Base-by-base conservation (phyloP, 2,888 invertebrate genomes). In the Torymus aiolomorphi region DNA sequence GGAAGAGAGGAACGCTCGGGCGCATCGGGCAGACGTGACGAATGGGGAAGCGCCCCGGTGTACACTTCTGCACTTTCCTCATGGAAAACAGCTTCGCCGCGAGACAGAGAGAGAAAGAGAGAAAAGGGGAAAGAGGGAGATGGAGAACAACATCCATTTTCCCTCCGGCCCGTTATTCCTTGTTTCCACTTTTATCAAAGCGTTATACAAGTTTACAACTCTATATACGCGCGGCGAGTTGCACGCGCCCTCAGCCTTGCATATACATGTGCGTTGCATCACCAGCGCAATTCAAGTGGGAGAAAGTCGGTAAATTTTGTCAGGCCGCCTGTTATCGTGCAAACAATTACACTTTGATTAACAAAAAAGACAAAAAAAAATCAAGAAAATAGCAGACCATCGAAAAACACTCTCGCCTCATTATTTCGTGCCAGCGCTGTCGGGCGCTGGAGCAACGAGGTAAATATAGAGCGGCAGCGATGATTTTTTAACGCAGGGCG, bases 401-500 rank as follows among this genome's bases (percentile, higher is more conserved):
- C 51, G 52, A 52, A 14, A 13, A 11, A 52, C 10, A 31, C 14
- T 52, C 61, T 57, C 0, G 61, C 14, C n/a, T 67, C 56, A 54
- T 62, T 66, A 76, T 42, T 18, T 56, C 49, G 62, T 8, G 31
- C 8, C 31, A 31, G 8, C 54, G n/a, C 42, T n/a, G 69, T 42
- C 16, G 31, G 59, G 59, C 24, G 31, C 20, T 66, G 16, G 54
- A 56, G 54, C 31, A 10, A n/a, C 0, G 24, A 31, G 54, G 20
- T 18, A 73, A 73, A 69, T 54, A 31, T 31, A 31, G 31, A 78
- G 62, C 61, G 10, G 52, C 12, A 8, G 20, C 76, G 65, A 81
- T 81, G 78, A 83, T 82, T 83, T 83, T 82, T 78, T 83, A 76
- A 1, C 81, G 78, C 72, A 76, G 65, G 5, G 16, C 13, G 8